Evolutionary conservation across 2,797 vertebrate genomes (phyloP).

Genomic region (Sebastes iracundus): DNA sequence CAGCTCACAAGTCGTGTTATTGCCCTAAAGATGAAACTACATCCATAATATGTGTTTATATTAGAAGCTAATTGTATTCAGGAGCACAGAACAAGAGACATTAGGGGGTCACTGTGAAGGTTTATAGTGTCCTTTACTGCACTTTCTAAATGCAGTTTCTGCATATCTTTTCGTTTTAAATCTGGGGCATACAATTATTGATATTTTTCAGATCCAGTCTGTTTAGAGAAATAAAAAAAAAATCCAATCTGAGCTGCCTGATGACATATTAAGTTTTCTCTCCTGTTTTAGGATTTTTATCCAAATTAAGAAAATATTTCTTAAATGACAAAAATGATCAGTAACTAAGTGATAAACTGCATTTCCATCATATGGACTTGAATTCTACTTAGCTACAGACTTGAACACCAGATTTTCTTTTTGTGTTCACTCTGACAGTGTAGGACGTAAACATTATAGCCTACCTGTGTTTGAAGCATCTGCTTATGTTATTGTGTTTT

Average conservation of each 20-base stretch:
- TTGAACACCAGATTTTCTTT: background rate
- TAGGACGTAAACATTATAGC: background rate
- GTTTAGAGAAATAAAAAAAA: conserved; percentile 9
- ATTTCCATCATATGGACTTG: conserved; percentile 38
- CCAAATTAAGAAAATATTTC: conserved; percentile 24
- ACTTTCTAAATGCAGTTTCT: conserved; percentile 5
- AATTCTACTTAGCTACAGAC: conserved; percentile 7
- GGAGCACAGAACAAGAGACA: conserved; percentile 64
- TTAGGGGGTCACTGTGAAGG: conserved; percentile 10
- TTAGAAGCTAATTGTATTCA: conserved; percentile 67
- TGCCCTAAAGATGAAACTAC: conserved; percentile 58
- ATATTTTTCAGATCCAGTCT: conserved; percentile 9
- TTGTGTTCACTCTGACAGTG: background rate
- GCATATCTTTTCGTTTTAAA: background rate
- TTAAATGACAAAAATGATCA: conserved; percentile 14
- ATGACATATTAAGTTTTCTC: conserved; percentile 14
- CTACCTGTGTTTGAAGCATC: conserved; percentile 18
- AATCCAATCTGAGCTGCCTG: conserved; percentile 37
- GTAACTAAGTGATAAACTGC: conserved; percentile 11
- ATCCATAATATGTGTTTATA: conserved; percentile 40
- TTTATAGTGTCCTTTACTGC: conserved; percentile 37
- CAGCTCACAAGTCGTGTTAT: conserved; percentile 50
- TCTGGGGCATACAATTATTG: background rate
- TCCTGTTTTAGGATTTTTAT: conserved; percentile 6
- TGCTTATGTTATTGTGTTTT: conserved; percentile 16